Percentiles rank a stretch among this genome's conserved stretches.
These are phyloP conservation scores for Magallana nippona DNA, from an alignment of 2,888 invertebrate genomes.

Conservation along the genomic window DNA sequence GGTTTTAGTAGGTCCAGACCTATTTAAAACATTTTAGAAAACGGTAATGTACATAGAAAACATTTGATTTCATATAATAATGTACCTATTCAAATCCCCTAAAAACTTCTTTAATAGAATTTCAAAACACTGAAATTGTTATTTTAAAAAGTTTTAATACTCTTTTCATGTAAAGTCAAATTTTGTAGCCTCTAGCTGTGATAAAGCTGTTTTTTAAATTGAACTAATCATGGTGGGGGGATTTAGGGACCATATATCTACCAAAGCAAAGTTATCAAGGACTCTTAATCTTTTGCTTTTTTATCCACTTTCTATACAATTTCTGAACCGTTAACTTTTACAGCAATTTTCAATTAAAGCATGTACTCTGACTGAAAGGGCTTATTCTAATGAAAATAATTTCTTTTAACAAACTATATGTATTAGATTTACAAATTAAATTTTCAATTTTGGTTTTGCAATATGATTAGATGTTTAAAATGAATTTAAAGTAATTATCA, in stretches of 20 bases:
- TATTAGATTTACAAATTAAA: neutral
- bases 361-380: neutral
- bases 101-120: neutral
- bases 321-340: neutral
- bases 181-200: conserved; percentile 1
- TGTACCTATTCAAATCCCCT: neutral
- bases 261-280: neutral
- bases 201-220: conserved; percentile 6
- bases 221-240: neutral
- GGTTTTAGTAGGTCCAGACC: too few relatives aligned
- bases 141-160: neutral
- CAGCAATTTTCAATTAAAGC: conserved; percentile 4
- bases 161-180: neutral
- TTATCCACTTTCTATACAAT: neutral
- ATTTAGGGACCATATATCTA: neutral
- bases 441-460: neutral
- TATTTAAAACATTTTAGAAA: too few relatives aligned
- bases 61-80: neutral
- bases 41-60: neutral
- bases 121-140: neutral
- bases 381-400: neutral
- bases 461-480: neutral
- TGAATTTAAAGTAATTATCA: too few relatives aligned
- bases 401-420: neutral
- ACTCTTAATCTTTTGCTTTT: conserved; percentile 28